Conservation (phyloP, 2,797 vertebrate species). For the Natrix natrix region DNA sequence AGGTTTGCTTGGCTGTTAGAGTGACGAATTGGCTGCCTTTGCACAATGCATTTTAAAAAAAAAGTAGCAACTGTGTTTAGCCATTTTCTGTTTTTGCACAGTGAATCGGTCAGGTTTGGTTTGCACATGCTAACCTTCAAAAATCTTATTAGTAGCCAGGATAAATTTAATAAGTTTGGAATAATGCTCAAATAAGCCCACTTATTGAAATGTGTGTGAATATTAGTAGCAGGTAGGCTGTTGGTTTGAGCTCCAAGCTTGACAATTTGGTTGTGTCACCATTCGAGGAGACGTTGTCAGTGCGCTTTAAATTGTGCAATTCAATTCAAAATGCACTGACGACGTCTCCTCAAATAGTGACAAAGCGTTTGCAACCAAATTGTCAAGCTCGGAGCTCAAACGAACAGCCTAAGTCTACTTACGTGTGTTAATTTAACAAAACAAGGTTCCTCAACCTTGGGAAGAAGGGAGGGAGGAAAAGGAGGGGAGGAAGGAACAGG, state of each 20-base stretch:
- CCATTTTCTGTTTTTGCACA: neutral
- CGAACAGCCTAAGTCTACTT: neutral
- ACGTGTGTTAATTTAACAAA: too few species aligned
- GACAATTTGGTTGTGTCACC: too few species aligned
- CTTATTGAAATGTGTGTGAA: neutral
- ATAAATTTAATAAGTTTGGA: neutral
- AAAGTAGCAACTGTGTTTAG: neutral
- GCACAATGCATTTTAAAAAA: too few species aligned
- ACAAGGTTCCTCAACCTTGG: neutral
- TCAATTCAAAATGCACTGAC: too few species aligned
- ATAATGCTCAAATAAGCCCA: neutral
- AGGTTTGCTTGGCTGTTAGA: conserved; percentile 57
- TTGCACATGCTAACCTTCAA: neutral
- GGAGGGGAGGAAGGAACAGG: neutral
- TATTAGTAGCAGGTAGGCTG: too few species aligned
- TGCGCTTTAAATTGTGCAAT: too few species aligned
- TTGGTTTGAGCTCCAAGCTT: too few species aligned
- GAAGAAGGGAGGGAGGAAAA: neutral
- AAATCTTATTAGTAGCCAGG: neutral
- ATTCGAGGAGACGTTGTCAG: too few species aligned
- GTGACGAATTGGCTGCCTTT: conserved; percentile 22
- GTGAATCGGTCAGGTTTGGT: neutral
- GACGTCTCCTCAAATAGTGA: too few species aligned
- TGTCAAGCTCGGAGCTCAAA: too few species aligned
- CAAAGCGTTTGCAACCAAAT: too few species aligned